Base-by-base conservation (phyloP, 2,888 invertebrate species). In the Augiades crinisus region DNA sequence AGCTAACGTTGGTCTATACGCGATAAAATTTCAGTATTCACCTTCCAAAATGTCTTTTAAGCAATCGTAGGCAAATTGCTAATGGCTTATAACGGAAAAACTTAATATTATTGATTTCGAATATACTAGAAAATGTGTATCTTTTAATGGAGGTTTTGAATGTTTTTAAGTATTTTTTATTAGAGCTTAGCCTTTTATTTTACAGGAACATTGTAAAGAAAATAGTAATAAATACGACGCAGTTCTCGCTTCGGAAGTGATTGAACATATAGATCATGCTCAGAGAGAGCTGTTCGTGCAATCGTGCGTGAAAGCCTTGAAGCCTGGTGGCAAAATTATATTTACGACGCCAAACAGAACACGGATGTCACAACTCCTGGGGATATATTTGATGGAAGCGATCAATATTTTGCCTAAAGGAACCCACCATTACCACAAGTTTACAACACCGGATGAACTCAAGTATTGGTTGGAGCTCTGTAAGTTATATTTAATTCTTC, bases 341-440 rank as follows among this genome's bases (percentile, higher is more conserved):
- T 81, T 94, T 57, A 94, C 94, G 0, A 93, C 94, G 0, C 78
- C 93, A 0, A 93, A 91, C 64, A 91, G 91, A 65, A 93, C 93
- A 0, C 61, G 77, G 14, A 43, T 87, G 2, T 92, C 97, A 5
- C 95, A 94, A 84, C 47, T 95, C 0, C 21, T 91, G 54, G 63
- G 85, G 0, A 94, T 99, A 43, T 77, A 93, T 22, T 62, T 93
- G 0, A 95, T 94, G 0, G 99, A 99, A 87, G 59, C 96, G 0
- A 65, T 97, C 0, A 86, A 89, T 31, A 47, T 94, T 0, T 72
- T 97, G 7, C 98, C 98, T 0, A 83, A 81, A 60, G 98, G 98
- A 5, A 96, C 98, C 0, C 99, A 99, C 77, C 93, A 97, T 55
- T 97, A 95, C 92, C 92, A 96, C n/a, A 96, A 97, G 80, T 97